Evolutionary conservation across 2,888 invertebrate species (phyloP).

Genomic region (Standfussiana lucernea): DNA sequence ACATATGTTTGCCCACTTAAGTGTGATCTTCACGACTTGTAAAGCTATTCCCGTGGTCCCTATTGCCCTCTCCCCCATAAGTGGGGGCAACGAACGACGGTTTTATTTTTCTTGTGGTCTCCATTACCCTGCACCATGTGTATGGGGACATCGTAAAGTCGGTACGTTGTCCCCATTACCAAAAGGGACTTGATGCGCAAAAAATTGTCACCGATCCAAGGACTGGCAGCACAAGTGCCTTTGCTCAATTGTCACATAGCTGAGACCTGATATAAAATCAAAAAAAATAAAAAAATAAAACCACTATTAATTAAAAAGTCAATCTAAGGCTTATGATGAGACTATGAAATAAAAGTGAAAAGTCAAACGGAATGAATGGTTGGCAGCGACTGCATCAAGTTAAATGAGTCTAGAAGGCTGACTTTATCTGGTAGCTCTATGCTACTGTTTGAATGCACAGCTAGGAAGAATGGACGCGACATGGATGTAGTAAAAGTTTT

Average conservation of each 20-base stretch:
- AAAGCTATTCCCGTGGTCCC: too few relatives aligned
- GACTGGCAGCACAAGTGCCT: background rate
- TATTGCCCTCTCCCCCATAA: too few relatives aligned
- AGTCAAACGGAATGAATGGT: conserved; percentile 71
- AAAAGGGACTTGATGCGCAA: background rate
- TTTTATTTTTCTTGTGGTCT: too few relatives aligned
- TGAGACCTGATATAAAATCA: background rate
- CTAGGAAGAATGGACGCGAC: conserved; percentile 61
- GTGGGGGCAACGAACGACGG: too few relatives aligned
- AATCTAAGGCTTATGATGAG: conserved; percentile 65
- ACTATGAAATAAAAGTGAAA: conserved; percentile 67
- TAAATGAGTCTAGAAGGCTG: conserved; percentile 79
- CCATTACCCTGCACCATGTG: background rate
- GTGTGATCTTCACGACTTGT: too few relatives aligned
- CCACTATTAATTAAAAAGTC: conserved; percentile 63
- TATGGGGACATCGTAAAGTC: background rate
- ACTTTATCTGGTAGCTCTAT: conserved; percentile 77
- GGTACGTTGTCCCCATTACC: background rate
- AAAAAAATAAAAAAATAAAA: background rate
- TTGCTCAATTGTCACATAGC: background rate
- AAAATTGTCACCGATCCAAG: background rate
- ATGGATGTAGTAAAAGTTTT: background rate
- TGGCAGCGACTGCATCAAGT: conserved; percentile 71
- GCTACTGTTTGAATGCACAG: conserved; percentile 64
- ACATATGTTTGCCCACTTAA: too few relatives aligned